Base-by-base conservation (phyloP, 2,113 vertebrate species). In the Spilogale gracilis region DNA sequence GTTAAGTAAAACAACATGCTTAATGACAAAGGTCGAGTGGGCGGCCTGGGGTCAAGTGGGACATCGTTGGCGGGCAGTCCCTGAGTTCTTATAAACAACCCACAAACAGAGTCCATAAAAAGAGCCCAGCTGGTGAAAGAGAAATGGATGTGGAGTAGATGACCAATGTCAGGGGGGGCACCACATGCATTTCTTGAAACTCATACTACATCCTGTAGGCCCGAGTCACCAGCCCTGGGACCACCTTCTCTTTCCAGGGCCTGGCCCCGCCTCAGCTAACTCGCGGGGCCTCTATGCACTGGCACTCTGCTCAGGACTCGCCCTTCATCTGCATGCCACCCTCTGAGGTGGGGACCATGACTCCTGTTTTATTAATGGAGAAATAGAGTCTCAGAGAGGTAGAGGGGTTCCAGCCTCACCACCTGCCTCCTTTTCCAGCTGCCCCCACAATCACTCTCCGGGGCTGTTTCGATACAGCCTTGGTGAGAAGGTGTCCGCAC, bases 1-100 rank as follows among this genome's bases (percentile, higher is more conserved):
- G 91, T 96, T 95, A 93, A 89, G 60, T 80, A 65, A 97, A 96
- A 94, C 93, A 98, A 96, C 80, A 93, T 20, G 43, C 48, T 95
- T 93, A 63, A 96, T 95, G 94, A 95, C 81, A 95, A 97, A 95
- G 63, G 78, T 95, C 95, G 65, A 93, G 45, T 54, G 95, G 25
- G 63, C n/a, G 58, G 43, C 80, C 80, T 54, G 73, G 88, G 86
- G 85, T 97, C 61, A 87, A 76, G 61, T 5, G n/a, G 94, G 91
- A 92, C 27, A n/a, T 67, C 50, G 32, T 50, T 60, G 93, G 83
- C 79, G 79, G 38, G 50, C 52, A 87, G 43, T 52, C 80, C 67
- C 21, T 30, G 20, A 74, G 27, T 6, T 60, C 17, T 52, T 93
- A 76, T 48, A 63, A 23, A 65, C 17, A 9, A 14, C 52, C 73